Percentiles rank a stretch among this genome's conserved stretches.
These are phyloP conservation scores for Melanostoma mellinum DNA, from an alignment of 2,888 invertebrate genomes.

Conservation along the genomic window DNA sequence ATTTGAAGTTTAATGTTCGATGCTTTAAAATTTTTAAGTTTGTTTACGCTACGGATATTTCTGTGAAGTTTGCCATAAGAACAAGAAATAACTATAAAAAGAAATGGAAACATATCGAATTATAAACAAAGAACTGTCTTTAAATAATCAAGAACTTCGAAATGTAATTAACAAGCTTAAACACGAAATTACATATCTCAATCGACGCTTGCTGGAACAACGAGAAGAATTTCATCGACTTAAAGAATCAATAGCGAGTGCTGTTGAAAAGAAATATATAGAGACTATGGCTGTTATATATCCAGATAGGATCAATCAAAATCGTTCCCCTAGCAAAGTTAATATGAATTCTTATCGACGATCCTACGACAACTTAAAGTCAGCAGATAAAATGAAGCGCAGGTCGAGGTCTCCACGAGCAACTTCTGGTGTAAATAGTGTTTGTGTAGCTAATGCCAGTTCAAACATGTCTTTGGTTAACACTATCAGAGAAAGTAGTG, in stretches of 20 bases:
- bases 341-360: conserved; percentile 37
- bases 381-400: conserved; percentile 30
- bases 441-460: conserved; percentile 16
- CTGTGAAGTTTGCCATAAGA: not conserved
- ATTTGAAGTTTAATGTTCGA: conserved; percentile 22
- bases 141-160: conserved; percentile 60
- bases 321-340: not conserved
- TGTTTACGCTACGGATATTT: conserved; percentile 16
- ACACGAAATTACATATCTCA: conserved; percentile 51
- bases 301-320: conserved; percentile 31
- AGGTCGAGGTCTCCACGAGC: conserved; percentile 33
- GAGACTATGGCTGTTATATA: conserved; percentile 49
- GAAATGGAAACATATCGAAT: conserved; percentile 62
- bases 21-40: conserved; percentile 7
- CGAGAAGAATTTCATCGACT: conserved; percentile 46
- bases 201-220: conserved; percentile 48
- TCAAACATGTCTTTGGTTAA: conserved; percentile 25
- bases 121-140: conserved; percentile 57
- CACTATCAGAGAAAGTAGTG: conserved; percentile 22
- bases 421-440: not conserved
- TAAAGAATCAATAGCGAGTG: conserved; percentile 39
- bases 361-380: conserved; percentile 35
- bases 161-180: conserved; percentile 52
- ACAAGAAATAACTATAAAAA: not conserved
- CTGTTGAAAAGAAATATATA: conserved; percentile 34